Evolutionary conservation across 2,113 vertebrate species (phyloP).

Genomic region (Cephalopterus ornatus): DNA sequence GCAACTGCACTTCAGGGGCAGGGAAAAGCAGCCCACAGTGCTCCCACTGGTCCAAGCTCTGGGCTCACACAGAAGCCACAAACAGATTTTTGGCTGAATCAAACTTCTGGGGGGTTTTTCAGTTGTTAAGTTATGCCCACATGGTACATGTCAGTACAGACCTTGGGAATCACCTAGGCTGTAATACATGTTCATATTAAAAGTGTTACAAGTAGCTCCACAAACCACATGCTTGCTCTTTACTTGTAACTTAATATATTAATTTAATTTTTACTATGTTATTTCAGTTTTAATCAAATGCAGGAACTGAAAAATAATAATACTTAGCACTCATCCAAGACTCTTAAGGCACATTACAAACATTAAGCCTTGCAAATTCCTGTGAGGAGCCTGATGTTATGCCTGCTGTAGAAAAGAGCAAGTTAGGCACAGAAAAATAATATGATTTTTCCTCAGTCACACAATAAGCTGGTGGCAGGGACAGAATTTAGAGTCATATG

Average conservation of each 20-base stretch:
- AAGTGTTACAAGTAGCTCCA: slow-evolving; percentile 24
- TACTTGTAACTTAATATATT: slow-evolving; percentile 50
- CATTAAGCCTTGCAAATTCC: slow-evolving; percentile 7
- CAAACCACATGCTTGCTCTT: slow-evolving; percentile 33
- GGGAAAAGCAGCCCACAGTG: neutral
- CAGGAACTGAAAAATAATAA: slow-evolving; percentile 58
- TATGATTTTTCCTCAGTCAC: neutral
- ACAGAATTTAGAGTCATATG: neutral
- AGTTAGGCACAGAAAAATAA: neutral
- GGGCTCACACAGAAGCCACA: neutral
- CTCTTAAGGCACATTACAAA: slow-evolving; percentile 29
- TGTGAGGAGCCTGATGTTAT: slow-evolving; percentile 1
- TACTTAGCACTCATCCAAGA: slow-evolving; percentile 46
- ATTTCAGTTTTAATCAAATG: slow-evolving; percentile 54
- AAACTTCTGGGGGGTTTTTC: neutral
- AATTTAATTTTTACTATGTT: slow-evolving; percentile 52
- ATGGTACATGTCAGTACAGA: slow-evolving; percentile 7
- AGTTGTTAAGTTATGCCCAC: neutral
- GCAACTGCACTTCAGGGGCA: neutral
- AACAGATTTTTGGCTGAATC: slow-evolving; percentile 1
- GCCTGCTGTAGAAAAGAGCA: neutral
- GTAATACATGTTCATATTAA: neutral
- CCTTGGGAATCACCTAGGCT: slow-evolving; percentile 21
- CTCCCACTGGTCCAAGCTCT: neutral
- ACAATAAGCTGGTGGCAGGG: neutral